Base-by-base conservation (phyloP, 2,797 vertebrate genomes). In the Cryptoblepharus egeriae region DNA sequence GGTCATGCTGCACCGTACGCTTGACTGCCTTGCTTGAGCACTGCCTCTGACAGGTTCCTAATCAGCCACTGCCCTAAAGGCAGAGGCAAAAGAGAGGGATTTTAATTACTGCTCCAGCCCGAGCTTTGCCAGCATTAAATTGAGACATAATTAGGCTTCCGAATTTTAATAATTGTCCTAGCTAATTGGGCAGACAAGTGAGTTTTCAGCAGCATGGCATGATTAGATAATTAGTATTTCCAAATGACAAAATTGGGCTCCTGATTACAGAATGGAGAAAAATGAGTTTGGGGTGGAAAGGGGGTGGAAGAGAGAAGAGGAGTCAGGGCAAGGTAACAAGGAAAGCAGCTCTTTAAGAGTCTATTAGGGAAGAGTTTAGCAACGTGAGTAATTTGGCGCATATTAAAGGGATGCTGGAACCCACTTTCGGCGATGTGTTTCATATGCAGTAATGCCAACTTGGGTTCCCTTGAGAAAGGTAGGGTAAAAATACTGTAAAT, bases 11-110 rank as follows among this genome's bases (percentile, higher is more conserved):
- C 96, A 91, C 96, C 94, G 95, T 97, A 97, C 97, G 98, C 98
- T 97, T 94, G 95, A 95, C 96, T 98, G 97, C 91, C 94, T 97
- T 90, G 94, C 96, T 92, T 96, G 97, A 90, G 96, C 94, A 85
- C 96, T 94, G 97, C 97, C 96, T 96, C 97, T 98, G 98, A 98
- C 98, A 98, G 97, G 97, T 98, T 84, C 97, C 98, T 97, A 97
- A 98, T 98, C 97, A 98, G 90, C 94, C 94, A 90, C 96, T 97
- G 97, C 98, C 98, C 98, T 97, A 93, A 96, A 98, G 98, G 98
- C 97, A 97, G 94, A 90, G 95, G 93, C 95, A 95, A 96, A 84
- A 96, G 93, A 95, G 95, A 96, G 95, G 70, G 95, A 93, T 97
- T 98, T 97, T 98, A 98, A 98, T 98, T 97, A 98, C 97, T 93